phyloP scores from a whole-genome alignment of 1,140 invertebrate species.

The Bombus cullumanus region DNA sequence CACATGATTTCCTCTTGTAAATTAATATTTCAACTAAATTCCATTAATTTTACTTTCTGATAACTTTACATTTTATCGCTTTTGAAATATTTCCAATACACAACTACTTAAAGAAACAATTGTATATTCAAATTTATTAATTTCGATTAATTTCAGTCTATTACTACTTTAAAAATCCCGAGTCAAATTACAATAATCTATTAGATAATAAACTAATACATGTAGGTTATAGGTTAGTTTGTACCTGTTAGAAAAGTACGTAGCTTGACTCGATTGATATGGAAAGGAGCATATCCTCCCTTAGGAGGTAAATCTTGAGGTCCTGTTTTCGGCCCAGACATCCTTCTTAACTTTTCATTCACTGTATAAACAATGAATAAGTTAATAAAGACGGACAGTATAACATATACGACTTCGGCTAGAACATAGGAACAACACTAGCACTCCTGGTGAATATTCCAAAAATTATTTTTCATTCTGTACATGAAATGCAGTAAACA shows the following conservation, averaged over 20 bases:
- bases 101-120: neutral
- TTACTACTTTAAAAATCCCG: neutral
- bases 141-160: neutral
- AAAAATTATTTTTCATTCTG: neutral
- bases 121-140: neutral
- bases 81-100: too few relatives aligned
- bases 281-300: slow-evolving; percentile 47
- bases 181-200: neutral
- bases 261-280: slow-evolving; percentile 24
- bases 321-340: neutral
- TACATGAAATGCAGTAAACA: too few relatives aligned
- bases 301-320: slow-evolving; percentile 56
- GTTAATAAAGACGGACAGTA: neutral
- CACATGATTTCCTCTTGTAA: too few relatives aligned
- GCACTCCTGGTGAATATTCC: neutral
- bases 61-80: too few relatives aligned
- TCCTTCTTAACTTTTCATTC: neutral
- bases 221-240: neutral
- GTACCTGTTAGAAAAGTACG: slow-evolving; percentile 30
- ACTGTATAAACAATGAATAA: neutral
- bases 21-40: too few relatives aligned
- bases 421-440: neutral
- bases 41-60: too few relatives aligned
- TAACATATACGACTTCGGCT: neutral
- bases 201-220: neutral